phyloP scores from a whole-genome alignment of 2,113 vertebrate genomes.

The Poeciliopsis prolifica region DNA sequence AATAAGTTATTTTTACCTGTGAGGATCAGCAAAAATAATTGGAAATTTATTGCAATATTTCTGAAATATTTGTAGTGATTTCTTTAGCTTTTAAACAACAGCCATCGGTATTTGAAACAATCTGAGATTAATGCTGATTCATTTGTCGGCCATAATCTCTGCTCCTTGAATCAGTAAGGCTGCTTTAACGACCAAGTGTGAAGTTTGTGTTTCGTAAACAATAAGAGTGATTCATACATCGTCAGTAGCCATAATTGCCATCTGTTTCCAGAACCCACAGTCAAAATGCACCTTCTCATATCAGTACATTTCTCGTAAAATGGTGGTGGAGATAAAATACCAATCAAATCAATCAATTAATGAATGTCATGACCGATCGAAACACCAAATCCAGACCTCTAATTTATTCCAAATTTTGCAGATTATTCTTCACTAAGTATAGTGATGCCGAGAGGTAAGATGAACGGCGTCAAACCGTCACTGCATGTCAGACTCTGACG shows the following conservation, averaged over 20 bases:
- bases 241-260: not conserved
- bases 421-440: conserved; percentile 79
- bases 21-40: too few relatives aligned
- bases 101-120: too few relatives aligned
- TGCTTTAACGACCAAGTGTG: too few relatives aligned
- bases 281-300: not conserved
- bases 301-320: conserved; percentile 48
- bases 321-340: conserved; percentile 61
- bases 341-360: not conserved
- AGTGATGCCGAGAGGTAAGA: conserved; percentile 73
- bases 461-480: conserved; percentile 12
- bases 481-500: conserved; percentile 39
- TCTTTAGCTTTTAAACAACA: too few relatives aligned
- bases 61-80: too few relatives aligned
- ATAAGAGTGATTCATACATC: not conserved
- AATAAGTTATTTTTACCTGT: too few relatives aligned
- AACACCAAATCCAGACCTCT: conserved; percentile 14
- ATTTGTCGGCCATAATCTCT: too few relatives aligned
- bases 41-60: too few relatives aligned
- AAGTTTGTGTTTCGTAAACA: too few relatives aligned
- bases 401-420: conserved; percentile 57
- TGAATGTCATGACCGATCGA: not conserved
- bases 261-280: not conserved
- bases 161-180: too few relatives aligned
- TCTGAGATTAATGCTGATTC: too few relatives aligned